These are phyloP conservation scores for Cataglyphis rosenhaueri DNA, from an alignment of 2,888 invertebrate genomes.

Conservation along the genomic window DNA sequence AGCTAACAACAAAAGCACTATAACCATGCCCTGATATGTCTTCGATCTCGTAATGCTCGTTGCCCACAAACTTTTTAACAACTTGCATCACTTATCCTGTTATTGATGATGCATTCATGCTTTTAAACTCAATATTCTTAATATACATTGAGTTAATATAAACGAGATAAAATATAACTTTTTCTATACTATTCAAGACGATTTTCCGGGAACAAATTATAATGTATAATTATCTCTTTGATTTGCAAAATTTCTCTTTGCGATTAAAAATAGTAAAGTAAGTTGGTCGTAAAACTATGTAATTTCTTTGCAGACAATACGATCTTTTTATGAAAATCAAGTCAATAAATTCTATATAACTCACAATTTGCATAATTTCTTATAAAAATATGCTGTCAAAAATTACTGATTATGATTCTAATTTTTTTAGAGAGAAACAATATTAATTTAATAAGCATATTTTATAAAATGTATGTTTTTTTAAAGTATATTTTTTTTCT, in stretches of 20 bases:
- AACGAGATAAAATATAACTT: conserved; percentile 4
- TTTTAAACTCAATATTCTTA: conserved; percentile 14
- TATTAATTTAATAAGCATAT: neutral
- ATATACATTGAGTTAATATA: neutral
- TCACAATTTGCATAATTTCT: neutral
- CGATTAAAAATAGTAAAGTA: neutral
- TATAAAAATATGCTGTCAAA: neutral
- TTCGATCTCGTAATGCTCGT: conserved; percentile 73
- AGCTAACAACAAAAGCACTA: conserved; percentile 63
- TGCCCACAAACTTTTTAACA: conserved; percentile 64
- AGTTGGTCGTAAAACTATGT: neutral
- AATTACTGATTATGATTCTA: neutral
- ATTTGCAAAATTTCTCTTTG: conserved; percentile 6
- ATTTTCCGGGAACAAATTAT: neutral
- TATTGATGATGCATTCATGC: conserved; percentile 42
- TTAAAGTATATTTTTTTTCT: neutral
- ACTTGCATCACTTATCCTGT: conserved; percentile 39
- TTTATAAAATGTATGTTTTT: neutral
- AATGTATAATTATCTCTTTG: neutral
- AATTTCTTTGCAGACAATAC: neutral
- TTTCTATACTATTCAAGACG: conserved; percentile 1
- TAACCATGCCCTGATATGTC: conserved; percentile 64
- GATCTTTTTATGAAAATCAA: neutral
- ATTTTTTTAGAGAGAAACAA: neutral
- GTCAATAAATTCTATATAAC: neutral